Conservation (phyloP, 2,797 vertebrate species). For the Aplochiton taeniatus region DNA sequence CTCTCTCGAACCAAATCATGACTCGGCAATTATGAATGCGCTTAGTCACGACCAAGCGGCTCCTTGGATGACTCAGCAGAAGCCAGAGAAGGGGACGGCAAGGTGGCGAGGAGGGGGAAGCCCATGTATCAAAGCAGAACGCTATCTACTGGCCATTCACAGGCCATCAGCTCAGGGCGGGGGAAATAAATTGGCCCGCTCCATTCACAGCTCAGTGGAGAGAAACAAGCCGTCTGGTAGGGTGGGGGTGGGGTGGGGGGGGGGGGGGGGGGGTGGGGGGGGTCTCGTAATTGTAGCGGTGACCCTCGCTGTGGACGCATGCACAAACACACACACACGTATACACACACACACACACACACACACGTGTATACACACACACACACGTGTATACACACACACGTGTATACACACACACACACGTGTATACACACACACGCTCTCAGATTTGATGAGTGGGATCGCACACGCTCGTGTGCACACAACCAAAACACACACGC, state of each 20-base stretch:
- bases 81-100: slow-evolving; percentile 52
- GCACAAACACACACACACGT: slow-evolving; percentile 12
- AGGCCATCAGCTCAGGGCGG: slow-evolving; percentile 43
- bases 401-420: slow-evolving; percentile 8
- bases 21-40: slow-evolving; percentile 40
- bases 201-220: slow-evolving; percentile 71
- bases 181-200: slow-evolving; percentile 66
- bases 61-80: slow-evolving; percentile 41
- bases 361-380: slow-evolving; percentile 3
- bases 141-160: slow-evolving; percentile 53
- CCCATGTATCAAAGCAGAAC: slow-evolving; percentile 56
- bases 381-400: not conserved
- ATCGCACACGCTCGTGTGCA: no score
- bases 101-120: slow-evolving; percentile 59
- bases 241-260: slow-evolving; percentile 33
- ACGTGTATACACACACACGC: no score
- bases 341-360: slow-evolving; percentile 9
- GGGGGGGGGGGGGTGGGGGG: slow-evolving; percentile 30
- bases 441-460: no score
- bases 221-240: slow-evolving; percentile 47
- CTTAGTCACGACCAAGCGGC: slow-evolving; percentile 32
- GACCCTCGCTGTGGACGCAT: slow-evolving; percentile 19
- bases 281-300: slow-evolving; percentile 30
- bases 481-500: no score
- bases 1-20: slow-evolving; percentile 24